These are phyloP conservation scores for Takifugu bimaculatus DNA, from an alignment of 2,113 vertebrate genomes.

Conservation along the genomic window DNA sequence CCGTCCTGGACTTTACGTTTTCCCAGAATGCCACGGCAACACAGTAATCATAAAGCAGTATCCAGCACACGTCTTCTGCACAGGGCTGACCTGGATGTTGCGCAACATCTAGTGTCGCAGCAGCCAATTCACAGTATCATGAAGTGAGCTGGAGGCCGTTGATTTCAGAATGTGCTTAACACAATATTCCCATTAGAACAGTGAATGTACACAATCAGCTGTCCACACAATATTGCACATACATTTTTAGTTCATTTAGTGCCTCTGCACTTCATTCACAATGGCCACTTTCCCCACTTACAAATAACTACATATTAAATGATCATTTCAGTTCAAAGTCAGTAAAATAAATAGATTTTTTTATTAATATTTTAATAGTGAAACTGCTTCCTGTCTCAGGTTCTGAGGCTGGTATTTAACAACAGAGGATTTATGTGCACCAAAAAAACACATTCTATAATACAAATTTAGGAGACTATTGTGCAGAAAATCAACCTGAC, in stretches of 20 bases:
- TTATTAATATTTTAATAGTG: too few relatives aligned
- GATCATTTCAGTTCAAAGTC: too few relatives aligned
- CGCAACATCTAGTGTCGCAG: not conserved
- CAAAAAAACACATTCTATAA: not conserved
- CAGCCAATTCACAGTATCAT: not conserved
- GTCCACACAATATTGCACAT: too few relatives aligned
- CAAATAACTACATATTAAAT: too few relatives aligned
- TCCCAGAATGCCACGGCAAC: slow-evolving; percentile 36
- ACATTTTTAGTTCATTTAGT: too few relatives aligned
- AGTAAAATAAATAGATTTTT: too few relatives aligned
- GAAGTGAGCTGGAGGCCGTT: too few relatives aligned
- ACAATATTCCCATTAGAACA: too few relatives aligned
- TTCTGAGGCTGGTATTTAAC: not conserved
- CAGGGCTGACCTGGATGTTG: not conserved
- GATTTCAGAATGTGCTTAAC: too few relatives aligned
- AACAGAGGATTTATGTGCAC: not conserved
- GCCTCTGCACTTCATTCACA: too few relatives aligned
- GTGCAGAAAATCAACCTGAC: not conserved
- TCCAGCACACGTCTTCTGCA: not conserved
- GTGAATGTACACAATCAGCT: too few relatives aligned
- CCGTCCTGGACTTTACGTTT: slow-evolving; percentile 72
- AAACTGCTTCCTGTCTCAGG: not conserved
- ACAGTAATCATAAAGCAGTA: slow-evolving; percentile 35
- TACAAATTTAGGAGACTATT: not conserved
- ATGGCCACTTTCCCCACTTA: too few relatives aligned